Base-by-base conservation (phyloP, 2,888 invertebrate genomes). In the Troglohyphantes excavatus region DNA sequence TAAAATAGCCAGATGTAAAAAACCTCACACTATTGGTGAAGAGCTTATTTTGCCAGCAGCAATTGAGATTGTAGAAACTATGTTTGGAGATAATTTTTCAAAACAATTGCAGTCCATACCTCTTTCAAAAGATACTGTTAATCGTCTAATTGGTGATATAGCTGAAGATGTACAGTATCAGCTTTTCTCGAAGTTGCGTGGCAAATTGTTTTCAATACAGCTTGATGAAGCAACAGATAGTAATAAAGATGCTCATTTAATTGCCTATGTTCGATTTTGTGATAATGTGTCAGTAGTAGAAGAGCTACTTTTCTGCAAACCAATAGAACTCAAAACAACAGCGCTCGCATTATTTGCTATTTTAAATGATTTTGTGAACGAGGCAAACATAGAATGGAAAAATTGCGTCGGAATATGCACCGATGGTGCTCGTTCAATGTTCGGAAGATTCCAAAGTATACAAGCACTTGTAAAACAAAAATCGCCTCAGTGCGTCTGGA, bases 111-210 rank as follows among this genome's bases (percentile, higher is more conserved):
- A n/a, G n/a, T n/a, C n/a, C n/a, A n/a, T n/a, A n/a, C n/a, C n/a
- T n/a, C n/a, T n/a, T n/a, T n/a, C 82, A 82, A 82, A 72, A 72
- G 82, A 59, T 72, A 72, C 59, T 39, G 82, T 82, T 82, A 72
- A 61, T 29, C 61, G 82, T 82, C 61, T 70, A 82, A 72, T 82
- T 82, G 70, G 61, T 82, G 82, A 82, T 82, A 82, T 82, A 82
- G 82, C 72, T 82, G 82, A 82, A 82, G 82, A 82, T 82, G 72
- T 82, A 82, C 61, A 82, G 82, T 72, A 72, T 82, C 72, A 72
- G 72, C 82, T 82, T 70, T 83, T 83, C 63, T 83, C 70, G 82
- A 67, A 67, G 67, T 67, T 29, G 27, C 29, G 59, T 59, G 59
- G n/a, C 59, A 59, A 59, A 59, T n/a, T n/a, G n/a, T n/a, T n/a